phyloP scores from a whole-genome alignment of 2,888 invertebrate species.

The Helicoverpa assulta region DNA sequence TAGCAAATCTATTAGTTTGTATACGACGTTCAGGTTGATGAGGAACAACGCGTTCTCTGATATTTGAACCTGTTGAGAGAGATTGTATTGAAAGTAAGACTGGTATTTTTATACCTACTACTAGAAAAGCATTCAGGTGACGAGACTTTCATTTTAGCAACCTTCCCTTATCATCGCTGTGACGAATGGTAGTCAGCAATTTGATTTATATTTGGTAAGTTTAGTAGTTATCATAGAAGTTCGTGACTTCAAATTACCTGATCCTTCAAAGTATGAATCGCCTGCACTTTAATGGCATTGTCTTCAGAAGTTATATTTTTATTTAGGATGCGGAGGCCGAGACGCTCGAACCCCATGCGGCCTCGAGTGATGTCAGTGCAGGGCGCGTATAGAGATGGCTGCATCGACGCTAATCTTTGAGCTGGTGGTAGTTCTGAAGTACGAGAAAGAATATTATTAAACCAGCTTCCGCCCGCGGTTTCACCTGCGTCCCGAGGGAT shows the following conservation, averaged over 20 bases:
- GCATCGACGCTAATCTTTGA: slow-evolving; percentile 82
- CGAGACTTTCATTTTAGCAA: too few relatives aligned
- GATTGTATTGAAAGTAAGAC: neutral
- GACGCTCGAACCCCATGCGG: slow-evolving; percentile 78
- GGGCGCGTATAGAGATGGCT: slow-evolving; percentile 83
- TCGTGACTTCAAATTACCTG: slow-evolving; percentile 68
- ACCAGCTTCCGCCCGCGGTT: too few relatives aligned
- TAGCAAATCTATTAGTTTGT: slow-evolving; percentile 81
- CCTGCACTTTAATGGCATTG: slow-evolving; percentile 78
- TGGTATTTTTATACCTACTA: slow-evolving; percentile 55
- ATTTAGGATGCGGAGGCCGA: slow-evolving; percentile 79
- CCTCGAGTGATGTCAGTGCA: slow-evolving; percentile 81
- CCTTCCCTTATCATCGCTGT: too few relatives aligned
- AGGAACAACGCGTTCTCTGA: slow-evolving; percentile 83
- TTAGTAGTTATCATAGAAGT: too few relatives aligned
- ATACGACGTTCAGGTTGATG: slow-evolving; percentile 77
- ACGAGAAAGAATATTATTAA: neutral
- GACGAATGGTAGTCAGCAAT: too few relatives aligned
- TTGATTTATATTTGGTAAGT: too few relatives aligned
- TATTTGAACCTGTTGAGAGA: slow-evolving; percentile 78
- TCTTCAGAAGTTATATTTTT: slow-evolving; percentile 79
- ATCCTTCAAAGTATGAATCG: slow-evolving; percentile 81
- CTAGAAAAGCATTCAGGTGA: too few relatives aligned
- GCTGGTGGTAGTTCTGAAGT: slow-evolving; percentile 68
- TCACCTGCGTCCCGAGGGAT: too few relatives aligned